phyloP scores from a whole-genome alignment of 2,797 vertebrate genomes.

The Semaprochilodus insignis region DNA sequence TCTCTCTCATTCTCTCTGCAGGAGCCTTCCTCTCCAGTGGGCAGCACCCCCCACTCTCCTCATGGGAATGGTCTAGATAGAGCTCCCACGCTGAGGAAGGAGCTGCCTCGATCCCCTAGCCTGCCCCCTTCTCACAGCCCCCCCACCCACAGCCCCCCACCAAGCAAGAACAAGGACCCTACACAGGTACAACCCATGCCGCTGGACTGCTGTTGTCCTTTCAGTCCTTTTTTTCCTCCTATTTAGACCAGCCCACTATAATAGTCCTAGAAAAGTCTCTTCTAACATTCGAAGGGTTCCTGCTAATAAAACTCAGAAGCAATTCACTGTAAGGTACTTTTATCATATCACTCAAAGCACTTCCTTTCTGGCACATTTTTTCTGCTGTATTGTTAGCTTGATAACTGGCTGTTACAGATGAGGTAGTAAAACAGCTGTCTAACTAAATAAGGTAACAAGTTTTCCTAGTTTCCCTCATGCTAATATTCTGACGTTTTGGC shows the following conservation, averaged over 20 bases:
- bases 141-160: conserved; percentile 76
- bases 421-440: no score
- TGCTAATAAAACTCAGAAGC: no score
- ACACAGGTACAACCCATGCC: conserved; percentile 71
- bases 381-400: no score
- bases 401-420: no score
- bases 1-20: conserved; percentile 65
- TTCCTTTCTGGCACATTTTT: no score
- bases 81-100: conserved; percentile 71
- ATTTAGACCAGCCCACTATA: background rate
- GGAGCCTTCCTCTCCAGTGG: conserved; percentile 85
- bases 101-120: conserved; percentile 80
- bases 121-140: conserved; percentile 76
- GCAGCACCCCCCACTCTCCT: conserved; percentile 77
- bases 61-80: conserved; percentile 80
- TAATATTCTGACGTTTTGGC: no score
- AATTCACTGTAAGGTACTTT: no score
- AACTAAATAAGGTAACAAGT: no score
- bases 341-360: no score
- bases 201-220: background rate
- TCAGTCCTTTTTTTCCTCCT: no score
- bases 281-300: no score
- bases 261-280: background rate
- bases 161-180: conserved; percentile 80
- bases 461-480: no score